A percentile compares a stretch with the other conserved stretches of the same genome.
phyloP scores from a whole-genome alignment of 2,113 vertebrate genomes.

The Hypanus sabinus region DNA sequence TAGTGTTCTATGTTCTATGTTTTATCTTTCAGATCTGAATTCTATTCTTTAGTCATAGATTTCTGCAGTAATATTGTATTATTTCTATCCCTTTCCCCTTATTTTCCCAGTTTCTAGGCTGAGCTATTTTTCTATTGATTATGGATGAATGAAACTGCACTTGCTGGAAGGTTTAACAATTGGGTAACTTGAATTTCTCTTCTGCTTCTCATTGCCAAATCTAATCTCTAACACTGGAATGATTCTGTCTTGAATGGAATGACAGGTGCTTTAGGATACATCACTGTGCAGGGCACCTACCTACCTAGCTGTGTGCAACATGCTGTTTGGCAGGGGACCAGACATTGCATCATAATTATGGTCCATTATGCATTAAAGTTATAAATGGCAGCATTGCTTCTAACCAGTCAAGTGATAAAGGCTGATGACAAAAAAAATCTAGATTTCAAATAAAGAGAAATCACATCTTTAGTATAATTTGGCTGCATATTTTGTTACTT shows the following conservation, averaged over 20 bases:
- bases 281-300: background rate
- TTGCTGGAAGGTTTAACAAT: background rate
- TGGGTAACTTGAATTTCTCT: background rate
- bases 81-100: background rate
- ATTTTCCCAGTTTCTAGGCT: background rate
- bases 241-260: background rate
- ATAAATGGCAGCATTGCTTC: conserved; percentile 15
- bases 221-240: background rate
- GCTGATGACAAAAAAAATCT: background rate
- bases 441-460: background rate
- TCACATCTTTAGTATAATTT: conserved; percentile 14
- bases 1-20: too few relatives aligned
- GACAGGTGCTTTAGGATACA: background rate
- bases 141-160: background rate
- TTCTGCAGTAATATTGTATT: background rate
- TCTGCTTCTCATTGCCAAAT: background rate
- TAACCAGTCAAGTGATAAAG: conserved; percentile 10
- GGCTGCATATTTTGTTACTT: conserved; percentile 21
- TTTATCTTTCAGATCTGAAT: background rate
- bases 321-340: background rate
- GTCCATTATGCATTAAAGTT: background rate
- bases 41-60: background rate
- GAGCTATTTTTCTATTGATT: background rate
- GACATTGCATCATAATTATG: conserved; percentile 5
- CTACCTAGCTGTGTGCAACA: background rate